These are phyloP conservation scores for Echinops telfairi DNA, from an alignment of 2,113 vertebrate genomes.

Conservation along the genomic window DNA sequence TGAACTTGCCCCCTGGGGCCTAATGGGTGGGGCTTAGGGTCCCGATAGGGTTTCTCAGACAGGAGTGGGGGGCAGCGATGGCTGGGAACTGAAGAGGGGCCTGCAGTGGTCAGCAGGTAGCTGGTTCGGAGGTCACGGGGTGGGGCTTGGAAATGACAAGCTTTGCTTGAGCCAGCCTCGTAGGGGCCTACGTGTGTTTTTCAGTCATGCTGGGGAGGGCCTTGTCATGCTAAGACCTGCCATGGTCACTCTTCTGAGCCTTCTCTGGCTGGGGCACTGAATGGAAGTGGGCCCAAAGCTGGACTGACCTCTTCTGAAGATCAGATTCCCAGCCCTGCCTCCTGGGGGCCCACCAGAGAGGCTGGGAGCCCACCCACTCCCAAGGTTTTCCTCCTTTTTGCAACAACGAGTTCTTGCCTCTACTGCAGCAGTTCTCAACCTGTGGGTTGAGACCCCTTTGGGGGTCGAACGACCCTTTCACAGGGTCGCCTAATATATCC, in stretches of 20 bases:
- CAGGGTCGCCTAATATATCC: too few species aligned
- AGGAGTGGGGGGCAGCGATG: background rate
- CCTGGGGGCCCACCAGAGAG: background rate
- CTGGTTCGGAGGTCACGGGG: background rate
- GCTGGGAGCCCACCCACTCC: rapidly evolving
- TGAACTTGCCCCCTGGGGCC: background rate
- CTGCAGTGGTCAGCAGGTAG: rapidly evolving
- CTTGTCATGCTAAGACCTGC: background rate
- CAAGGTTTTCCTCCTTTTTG: background rate
- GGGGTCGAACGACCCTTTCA: too few species aligned
- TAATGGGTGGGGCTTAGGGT: background rate
- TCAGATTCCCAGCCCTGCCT: background rate
- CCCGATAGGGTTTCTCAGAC: background rate
- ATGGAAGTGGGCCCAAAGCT: background rate
- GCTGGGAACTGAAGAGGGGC: background rate
- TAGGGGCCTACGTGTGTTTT: background rate
- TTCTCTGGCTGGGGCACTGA: background rate
- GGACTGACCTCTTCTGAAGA: background rate
- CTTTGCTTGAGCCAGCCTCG: background rate
- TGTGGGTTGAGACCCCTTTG: too few species aligned
- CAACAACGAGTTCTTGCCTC: background rate
- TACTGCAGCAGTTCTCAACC: background rate
- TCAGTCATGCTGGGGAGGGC: background rate
- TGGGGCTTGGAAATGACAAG: background rate
- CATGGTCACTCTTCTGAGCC: too few species aligned